These are phyloP conservation scores for Poecilia wingei DNA, from an alignment of 2,797 vertebrate species.

Conservation along the genomic window DNA sequence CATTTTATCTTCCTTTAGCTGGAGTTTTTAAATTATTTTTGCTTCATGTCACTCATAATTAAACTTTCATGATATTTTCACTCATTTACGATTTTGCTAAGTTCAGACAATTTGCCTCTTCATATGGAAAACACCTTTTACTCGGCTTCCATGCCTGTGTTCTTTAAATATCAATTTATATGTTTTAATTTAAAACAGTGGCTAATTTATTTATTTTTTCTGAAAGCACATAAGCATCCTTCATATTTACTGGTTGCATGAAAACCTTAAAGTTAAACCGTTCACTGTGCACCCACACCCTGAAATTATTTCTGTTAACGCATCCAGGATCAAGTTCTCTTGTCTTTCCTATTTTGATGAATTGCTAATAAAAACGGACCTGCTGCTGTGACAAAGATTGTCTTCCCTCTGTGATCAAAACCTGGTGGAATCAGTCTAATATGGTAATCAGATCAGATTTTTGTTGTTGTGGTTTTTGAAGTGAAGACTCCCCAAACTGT, in stretches of 20 bases:
- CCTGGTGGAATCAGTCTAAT: not conserved
- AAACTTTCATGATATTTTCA: not conserved
- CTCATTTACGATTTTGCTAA: not conserved
- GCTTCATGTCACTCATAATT: not conserved
- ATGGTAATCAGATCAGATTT: not conserved
- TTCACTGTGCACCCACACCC: not conserved
- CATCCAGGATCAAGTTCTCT: not conserved
- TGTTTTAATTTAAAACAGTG: not conserved
- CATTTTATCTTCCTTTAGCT: constrained; percentile 1
- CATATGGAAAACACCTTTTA: not conserved
- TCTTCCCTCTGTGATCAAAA: not conserved
- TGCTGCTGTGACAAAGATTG: not conserved
- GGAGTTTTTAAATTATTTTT: not conserved
- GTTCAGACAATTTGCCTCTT: not conserved
- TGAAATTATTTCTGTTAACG: not conserved
- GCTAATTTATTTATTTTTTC: not conserved
- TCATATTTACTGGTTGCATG: not conserved
- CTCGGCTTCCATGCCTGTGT: not conserved
- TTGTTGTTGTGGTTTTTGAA: not conserved
- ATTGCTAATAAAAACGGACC: not conserved
- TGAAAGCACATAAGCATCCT: not conserved
- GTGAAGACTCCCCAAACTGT: not conserved
- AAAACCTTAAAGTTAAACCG: not conserved
- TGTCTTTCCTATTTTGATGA: not conserved
- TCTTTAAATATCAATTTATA: not conserved